Evolutionary conservation across 1,140 invertebrate species (phyloP), one percentile per base, ranked within the genome.

Genomic region (Muscidifurax raptorellus): DNA sequence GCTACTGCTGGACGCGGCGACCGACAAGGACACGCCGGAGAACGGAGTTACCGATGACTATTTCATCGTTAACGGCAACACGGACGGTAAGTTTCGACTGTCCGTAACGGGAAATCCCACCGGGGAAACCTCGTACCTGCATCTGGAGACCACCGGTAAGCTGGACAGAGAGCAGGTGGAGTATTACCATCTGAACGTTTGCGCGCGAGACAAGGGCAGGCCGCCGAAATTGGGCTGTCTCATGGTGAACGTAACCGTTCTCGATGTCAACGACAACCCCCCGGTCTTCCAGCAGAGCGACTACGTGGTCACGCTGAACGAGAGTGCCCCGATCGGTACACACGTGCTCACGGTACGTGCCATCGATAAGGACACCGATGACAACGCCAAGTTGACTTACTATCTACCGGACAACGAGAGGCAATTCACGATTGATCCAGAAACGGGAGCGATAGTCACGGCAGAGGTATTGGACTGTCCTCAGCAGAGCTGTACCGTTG

Each of bases 201-300:
- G 97, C 27, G 98, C 97, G 0, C 94, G 96, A 75, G 98, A 99
- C 92, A 96, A 97, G 3, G 97, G 97, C 5, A 94, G 92, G 79
- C 97, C 97, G 4, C 95, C 97, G 0, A 95, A 95, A 86, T 95
- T 96, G 84, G 98, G 98, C 28, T 98, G 96, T 90, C 92, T 98
- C 25, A 95, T 96, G 91, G 97, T 99, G n/a, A 98, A 98, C 90
- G 96, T 98, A 13, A 96, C 96, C 22, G 96, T 98, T 81, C 92
- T 98, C 77, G 98, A 99, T 91, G 97, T 98, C 0, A 99, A 99
- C 90, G 98, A 99, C 90, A 98, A 99, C 92, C 97, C 97, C 25
- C 98, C 98, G 32, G 96, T 98, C 76, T 98, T 99, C 87, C 97
- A 97, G 89, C 97, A 98, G 89, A 97, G 96, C 92, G 98, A 98